Evolutionary conservation across 1,140 invertebrate genomes (phyloP), one percentile per base, ranked within the genome.

Genomic region (Notospermus geniculatus): DNA sequence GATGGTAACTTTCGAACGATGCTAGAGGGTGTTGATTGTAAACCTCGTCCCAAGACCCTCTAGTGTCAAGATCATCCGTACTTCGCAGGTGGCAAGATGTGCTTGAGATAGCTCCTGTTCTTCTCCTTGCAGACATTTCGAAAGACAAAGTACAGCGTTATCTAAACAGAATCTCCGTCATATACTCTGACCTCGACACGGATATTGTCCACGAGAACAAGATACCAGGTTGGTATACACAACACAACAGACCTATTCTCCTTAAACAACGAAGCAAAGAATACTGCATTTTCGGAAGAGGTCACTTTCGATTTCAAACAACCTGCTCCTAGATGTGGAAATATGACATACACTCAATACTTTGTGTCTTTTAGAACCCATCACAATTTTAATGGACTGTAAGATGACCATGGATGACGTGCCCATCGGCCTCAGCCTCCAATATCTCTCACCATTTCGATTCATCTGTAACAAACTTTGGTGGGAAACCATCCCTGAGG

Each of bases 331-430:
- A n/a, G n/a, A n/a, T n/a, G n/a, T 36, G 32, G 32, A 36, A 7
- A 7, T 60, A 39, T 43, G 43, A 19, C 22, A 54, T 11, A 27
- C 1, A 19, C 9, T 23, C 15, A 23, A 27, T 27, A 57, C 29
- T 9, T n/a, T 66, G 39, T 55, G 0, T 30, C 54, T 62, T 56
- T 53, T 36, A 77, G 75, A 66, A 7, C 70, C 71, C 5, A 65
- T 77, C 19, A 77, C 70, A 5, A 71, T 77, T 22, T 41, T 68
- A 17, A 29, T 74, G 23, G 73, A 77, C 63, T 71, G 72, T 63
- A 71, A 77, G 46, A 60, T 76, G 29, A 75, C 64, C 1, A 62
- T 77, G 23, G 75, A 77, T 56, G 75, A 77, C 59, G 74, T 77
- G n/a, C 74, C 71, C 2, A 73, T 77, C 45, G 75, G 75, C 9